A percentile compares a stretch with the other conserved stretches of the same genome.
phyloP scores from a whole-genome alignment of 2,113 vertebrate species.

The Perca flavescens region DNA sequence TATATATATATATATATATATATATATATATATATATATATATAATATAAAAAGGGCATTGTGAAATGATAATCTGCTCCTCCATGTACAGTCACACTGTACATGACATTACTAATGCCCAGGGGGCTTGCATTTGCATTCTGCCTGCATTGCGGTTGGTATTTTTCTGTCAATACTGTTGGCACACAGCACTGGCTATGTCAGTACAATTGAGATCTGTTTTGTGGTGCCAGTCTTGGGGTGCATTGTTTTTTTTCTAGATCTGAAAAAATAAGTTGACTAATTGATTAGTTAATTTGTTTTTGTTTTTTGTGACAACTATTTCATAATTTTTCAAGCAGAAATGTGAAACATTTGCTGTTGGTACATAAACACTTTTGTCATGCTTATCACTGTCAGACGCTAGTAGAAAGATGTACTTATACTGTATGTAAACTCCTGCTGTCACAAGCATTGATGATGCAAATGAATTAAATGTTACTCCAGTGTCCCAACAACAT shows the following conservation, averaged over 20 bases:
- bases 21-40: no score
- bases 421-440: neutral
- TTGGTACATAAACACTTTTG: neutral
- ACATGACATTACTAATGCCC: conserved; percentile 21
- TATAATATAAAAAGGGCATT: no score
- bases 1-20: no score
- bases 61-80: no score
- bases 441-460: neutral
- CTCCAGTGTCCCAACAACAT: neutral
- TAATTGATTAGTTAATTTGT: neutral
- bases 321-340: neutral
- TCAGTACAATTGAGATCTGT: neutral
- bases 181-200: conserved; percentile 18
- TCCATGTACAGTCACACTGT: neutral
- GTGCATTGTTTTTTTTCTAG: neutral
- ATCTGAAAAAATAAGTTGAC: neutral
- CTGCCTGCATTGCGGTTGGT: conserved; percentile 36
- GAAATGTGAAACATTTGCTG: neutral
- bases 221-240: neutral
- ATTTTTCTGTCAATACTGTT: conserved; percentile 30
- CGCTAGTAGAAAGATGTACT: neutral
- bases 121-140: conserved; percentile 49
- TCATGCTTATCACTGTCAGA: neutral
- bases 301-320: neutral
- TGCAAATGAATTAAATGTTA: neutral